phyloP scores from a whole-genome alignment of 2,888 invertebrate genomes.

The Melanchra persicariae region DNA sequence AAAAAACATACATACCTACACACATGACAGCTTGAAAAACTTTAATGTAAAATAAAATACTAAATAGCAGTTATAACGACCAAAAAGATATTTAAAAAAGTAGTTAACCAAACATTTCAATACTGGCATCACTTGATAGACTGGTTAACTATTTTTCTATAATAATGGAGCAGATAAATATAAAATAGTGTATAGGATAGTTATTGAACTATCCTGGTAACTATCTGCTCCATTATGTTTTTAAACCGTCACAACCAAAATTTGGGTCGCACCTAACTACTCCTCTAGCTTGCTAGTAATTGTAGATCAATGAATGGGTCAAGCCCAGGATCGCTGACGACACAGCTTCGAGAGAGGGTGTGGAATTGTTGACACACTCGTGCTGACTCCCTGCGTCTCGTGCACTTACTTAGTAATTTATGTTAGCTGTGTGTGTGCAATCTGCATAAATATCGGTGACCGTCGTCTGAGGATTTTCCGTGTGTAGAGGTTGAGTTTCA shows the following conservation, averaged over 20 bases:
- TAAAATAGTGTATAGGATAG: too few species aligned
- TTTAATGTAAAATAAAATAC: too few species aligned
- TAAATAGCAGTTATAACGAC: too few species aligned
- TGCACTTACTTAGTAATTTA: conserved; percentile 61
- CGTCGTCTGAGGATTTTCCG: conserved; percentile 14
- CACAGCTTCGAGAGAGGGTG: conserved; percentile 59
- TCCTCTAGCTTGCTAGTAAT: conserved; percentile 74
- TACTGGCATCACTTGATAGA: too few species aligned
- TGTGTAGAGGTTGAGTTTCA: neutral
- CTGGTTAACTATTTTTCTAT: too few species aligned
- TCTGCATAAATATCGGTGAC: conserved; percentile 44
- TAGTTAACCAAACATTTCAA: too few species aligned
- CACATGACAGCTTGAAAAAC: too few species aligned
- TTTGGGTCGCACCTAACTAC: conserved; percentile 56
- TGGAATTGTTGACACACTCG: conserved; percentile 71
- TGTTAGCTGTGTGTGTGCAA: conserved; percentile 49
- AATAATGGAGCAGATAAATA: too few species aligned
- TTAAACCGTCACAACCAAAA: neutral
- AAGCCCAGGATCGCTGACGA: conserved; percentile 75
- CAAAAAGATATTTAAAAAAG: too few species aligned
- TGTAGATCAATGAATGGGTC: conserved; percentile 78
- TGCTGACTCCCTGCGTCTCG: conserved; percentile 68
- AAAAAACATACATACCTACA: too few species aligned
- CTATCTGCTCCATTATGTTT: neutral
- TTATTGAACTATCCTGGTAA: too few species aligned